Conservation (phyloP, 1,140 invertebrate species). For the Marisa cornuarietis region DNA sequence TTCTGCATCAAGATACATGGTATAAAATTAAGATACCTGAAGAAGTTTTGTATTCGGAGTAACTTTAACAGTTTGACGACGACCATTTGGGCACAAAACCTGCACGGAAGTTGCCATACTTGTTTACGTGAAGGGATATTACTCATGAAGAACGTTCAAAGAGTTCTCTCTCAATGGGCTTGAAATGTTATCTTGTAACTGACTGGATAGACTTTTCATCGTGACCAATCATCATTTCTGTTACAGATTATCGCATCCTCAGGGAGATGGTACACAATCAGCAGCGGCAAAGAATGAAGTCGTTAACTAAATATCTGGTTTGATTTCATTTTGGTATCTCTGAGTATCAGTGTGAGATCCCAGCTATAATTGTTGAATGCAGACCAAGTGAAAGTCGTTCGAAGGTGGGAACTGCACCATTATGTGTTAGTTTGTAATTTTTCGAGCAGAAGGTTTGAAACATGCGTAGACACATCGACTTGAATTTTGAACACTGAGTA, state of each 20-base stretch:
- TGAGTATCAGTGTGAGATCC: not conserved
- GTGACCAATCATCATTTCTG: not conserved
- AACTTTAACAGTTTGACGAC: conserved; percentile 59
- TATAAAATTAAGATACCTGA: conserved; percentile 43
- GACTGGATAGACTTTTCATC: too few species aligned
- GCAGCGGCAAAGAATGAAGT: conserved; percentile 22
- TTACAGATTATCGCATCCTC: conserved; percentile 11
- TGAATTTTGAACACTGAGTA: not conserved
- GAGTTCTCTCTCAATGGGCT: too few species aligned
- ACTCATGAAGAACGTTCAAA: not conserved
- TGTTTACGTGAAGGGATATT: not conserved
- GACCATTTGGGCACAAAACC: conserved; percentile 61
- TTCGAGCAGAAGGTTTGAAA: not conserved
- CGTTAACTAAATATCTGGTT: conserved; percentile 15
- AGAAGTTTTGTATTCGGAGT: conserved; percentile 55
- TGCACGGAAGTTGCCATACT: conserved; percentile 45
- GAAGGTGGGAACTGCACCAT: not conserved
- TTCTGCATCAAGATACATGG: not conserved
- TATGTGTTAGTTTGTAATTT: not conserved
- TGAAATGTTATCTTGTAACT: too few species aligned
- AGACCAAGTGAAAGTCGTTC: conserved; percentile 21
- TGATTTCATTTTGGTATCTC: not conserved
- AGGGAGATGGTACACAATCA: conserved; percentile 25
- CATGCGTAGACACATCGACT: conserved; percentile 20
- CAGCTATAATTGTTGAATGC: not conserved